A percentile compares a stretch with the other conserved stretches of the same genome.
Evolutionary conservation across 2,113 vertebrate genomes (phyloP).

Genomic region (Paramisgurnus dabryanus): DNA sequence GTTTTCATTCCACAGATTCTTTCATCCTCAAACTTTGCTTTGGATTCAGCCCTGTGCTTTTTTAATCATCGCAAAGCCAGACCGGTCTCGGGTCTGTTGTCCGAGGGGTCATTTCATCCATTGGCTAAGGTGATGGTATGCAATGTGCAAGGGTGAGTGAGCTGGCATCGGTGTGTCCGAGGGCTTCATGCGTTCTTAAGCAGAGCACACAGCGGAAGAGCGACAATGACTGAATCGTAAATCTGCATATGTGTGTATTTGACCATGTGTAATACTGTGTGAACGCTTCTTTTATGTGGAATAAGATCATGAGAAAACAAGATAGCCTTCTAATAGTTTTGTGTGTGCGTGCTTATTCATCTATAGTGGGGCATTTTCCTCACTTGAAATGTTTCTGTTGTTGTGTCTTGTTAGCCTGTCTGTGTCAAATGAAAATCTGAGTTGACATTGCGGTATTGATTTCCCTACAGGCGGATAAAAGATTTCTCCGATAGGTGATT

Average conservation of each 20-base stretch:
- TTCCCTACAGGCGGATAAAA: slow-evolving; percentile 52
- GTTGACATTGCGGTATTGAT: slow-evolving; percentile 52
- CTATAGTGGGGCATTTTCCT: neutral
- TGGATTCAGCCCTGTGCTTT: neutral
- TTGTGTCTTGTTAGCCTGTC: slow-evolving; percentile 42
- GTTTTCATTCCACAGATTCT: neutral
- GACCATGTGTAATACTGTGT: slow-evolving; percentile 20
- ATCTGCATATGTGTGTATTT: slow-evolving; percentile 4
- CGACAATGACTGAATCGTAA: neutral
- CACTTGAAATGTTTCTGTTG: slow-evolving; percentile 24
- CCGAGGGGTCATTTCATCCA: neutral
- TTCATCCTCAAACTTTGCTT: neutral
- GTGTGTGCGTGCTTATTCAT: neutral
- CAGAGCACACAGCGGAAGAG: slow-evolving; percentile 11
- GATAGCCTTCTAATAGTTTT: neutral
- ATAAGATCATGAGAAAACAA: neutral
- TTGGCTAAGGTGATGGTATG: slow-evolving; percentile 1
- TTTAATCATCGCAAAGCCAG: neutral
- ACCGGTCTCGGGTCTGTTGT: neutral
- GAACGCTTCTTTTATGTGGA: neutral
- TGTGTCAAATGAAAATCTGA: slow-evolving; percentile 45
- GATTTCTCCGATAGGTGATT: slow-evolving; percentile 45
- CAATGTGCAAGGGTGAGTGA: slow-evolving; percentile 16
- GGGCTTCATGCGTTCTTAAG: slow-evolving; percentile 29
- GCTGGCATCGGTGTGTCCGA: neutral